Conservation (phyloP, 2,888 invertebrate species). For the Netelia fuscicornis region DNA sequence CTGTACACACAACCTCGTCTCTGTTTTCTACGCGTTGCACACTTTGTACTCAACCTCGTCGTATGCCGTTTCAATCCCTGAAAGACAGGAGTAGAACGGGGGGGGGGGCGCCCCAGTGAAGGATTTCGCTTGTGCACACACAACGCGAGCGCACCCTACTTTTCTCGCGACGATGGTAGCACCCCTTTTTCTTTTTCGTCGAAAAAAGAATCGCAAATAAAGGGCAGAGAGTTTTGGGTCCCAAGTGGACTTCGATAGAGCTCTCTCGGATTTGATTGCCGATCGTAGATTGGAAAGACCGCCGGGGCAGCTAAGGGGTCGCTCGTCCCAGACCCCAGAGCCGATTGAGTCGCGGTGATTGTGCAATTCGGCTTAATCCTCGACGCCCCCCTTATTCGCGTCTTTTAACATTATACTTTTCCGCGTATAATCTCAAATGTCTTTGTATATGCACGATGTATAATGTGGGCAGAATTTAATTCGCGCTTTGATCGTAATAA, state of each 20-base stretch:
- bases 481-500: slow-evolving; percentile 39
- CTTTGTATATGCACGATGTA: neutral
- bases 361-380: slow-evolving; percentile 56
- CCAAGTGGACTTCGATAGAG: slow-evolving; percentile 75
- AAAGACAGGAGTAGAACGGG: no score
- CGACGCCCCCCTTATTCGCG: slow-evolving; percentile 49
- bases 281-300: slow-evolving; percentile 71
- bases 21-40: slow-evolving; percentile 45
- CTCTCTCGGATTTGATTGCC: slow-evolving; percentile 78
- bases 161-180: slow-evolving; percentile 37
- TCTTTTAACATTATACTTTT: slow-evolving; percentile 43
- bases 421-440: slow-evolving; percentile 3
- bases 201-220: slow-evolving; percentile 79
- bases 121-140: neutral
- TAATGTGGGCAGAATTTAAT: slow-evolving; percentile 8
- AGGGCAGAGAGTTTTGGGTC: slow-evolving; percentile 68
- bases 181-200: slow-evolving; percentile 61
- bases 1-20: slow-evolving; percentile 54
- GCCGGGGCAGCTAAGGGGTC: slow-evolving; percentile 29
- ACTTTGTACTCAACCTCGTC: slow-evolving; percentile 39
- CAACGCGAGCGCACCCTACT: neutral
- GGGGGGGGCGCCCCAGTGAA: no score
- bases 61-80: slow-evolving; percentile 29
- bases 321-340: neutral
- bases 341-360: slow-evolving; percentile 68